Percentiles rank a stretch among this genome's conserved stretches.
These are phyloP conservation scores for Melieria crassipennis DNA, from an alignment of 2,888 invertebrate species.

Conservation along the genomic window DNA sequence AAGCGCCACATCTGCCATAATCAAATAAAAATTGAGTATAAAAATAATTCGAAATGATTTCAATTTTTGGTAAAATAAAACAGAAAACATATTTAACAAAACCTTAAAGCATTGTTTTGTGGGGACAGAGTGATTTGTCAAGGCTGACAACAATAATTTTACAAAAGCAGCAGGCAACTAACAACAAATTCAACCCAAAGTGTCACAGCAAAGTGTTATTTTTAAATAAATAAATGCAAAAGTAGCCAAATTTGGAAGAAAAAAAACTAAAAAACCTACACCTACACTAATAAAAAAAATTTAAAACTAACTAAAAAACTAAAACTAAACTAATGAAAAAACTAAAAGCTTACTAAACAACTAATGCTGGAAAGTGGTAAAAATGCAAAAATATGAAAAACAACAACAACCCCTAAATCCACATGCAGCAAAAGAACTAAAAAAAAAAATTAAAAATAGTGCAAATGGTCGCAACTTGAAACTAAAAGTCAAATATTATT, in stretches of 20 bases:
- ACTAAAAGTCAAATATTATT: too few relatives aligned
- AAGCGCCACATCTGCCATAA: background rate
- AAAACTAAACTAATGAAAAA: background rate
- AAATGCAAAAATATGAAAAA: background rate
- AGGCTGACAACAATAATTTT: constrained; percentile 23
- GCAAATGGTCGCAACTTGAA: too few relatives aligned
- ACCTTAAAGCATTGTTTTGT: constrained; percentile 2
- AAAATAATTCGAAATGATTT: background rate
- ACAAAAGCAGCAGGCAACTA: background rate
- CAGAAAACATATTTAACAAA: background rate
- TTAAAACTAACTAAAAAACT: background rate
- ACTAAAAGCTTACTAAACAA: background rate
- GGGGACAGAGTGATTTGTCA: constrained; percentile 36
- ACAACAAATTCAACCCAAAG: background rate
- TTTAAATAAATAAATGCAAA: background rate
- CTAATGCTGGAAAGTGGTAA: background rate
- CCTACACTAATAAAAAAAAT: background rate
- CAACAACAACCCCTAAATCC: too few relatives aligned
- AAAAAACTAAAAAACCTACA: background rate
- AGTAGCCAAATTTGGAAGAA: background rate
- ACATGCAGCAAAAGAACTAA: too few relatives aligned
- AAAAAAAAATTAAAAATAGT: too few relatives aligned
- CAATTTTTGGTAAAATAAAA: background rate
- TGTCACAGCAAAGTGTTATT: constrained; percentile 1
- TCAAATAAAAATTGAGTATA: background rate